These are phyloP conservation scores for Stictonetta naevosa DNA, from an alignment of 2,113 vertebrate species.

Conservation along the genomic window DNA sequence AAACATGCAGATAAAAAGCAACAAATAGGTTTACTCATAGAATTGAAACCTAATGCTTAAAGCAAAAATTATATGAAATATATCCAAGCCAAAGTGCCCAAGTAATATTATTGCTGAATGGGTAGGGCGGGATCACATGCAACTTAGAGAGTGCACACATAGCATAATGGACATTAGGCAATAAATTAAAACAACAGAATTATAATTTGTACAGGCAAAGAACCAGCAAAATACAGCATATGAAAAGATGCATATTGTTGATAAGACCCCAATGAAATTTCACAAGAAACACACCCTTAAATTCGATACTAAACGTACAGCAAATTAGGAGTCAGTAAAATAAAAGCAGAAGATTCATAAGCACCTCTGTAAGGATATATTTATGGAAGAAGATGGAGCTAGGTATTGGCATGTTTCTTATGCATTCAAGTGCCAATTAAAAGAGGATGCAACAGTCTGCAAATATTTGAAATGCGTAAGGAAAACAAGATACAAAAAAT, in stretches of 20 bases:
- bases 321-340: background rate
- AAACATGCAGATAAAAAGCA: background rate
- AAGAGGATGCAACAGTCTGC: background rate
- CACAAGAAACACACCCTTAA: background rate
- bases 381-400: background rate
- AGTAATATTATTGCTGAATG: background rate
- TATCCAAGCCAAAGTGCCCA: background rate
- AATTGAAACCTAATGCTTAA: background rate
- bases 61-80: background rate
- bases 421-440: background rate
- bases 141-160: background rate
- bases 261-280: background rate
- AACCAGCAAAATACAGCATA: background rate
- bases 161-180: background rate
- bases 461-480: conserved; percentile 1
- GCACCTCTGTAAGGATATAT: background rate
- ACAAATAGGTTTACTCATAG: background rate
- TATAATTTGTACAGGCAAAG: background rate
- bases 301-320: background rate
- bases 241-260: background rate
- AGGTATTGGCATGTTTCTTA: background rate
- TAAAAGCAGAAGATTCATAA: background rate
- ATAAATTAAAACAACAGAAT: background rate
- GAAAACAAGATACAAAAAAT: background rate
- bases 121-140: background rate